Evolutionary conservation across 2,888 invertebrate species (phyloP).

Genomic region (Eupithecia centaureata): DNA sequence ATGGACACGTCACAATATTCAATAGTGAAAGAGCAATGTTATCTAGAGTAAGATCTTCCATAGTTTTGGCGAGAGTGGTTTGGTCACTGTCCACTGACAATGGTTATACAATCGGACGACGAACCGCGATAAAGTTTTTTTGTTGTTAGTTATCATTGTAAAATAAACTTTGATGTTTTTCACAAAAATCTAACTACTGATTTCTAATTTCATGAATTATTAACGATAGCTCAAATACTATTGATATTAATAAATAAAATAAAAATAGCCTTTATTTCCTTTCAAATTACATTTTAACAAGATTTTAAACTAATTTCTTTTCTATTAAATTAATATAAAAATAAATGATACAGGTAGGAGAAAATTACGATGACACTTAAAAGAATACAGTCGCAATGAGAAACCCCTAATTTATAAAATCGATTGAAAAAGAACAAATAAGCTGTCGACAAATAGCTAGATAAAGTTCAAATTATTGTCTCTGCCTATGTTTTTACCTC

Average conservation of each 20-base stretch:
- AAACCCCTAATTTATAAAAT: no score
- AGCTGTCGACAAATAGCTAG: not conserved
- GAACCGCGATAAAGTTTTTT: slow-evolving; percentile 1
- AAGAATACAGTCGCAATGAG: no score
- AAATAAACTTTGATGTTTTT: not conserved
- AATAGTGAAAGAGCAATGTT: slow-evolving; percentile 64
- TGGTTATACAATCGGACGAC: slow-evolving; percentile 16
- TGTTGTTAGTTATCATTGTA: not conserved
- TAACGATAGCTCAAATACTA: no score
- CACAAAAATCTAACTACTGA: not conserved
- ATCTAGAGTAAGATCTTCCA: slow-evolving; percentile 12
- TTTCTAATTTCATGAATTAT: no score
- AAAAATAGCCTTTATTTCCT: no score
- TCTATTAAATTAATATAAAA: no score
- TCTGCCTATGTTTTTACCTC: not conserved
- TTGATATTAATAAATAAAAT: no score
- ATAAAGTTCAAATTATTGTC: not conserved
- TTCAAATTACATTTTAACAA: no score
- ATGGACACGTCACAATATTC: slow-evolving; percentile 73
- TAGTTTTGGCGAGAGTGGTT: slow-evolving; percentile 29
- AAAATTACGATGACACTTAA: no score
- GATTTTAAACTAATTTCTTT: no score
- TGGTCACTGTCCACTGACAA: slow-evolving; percentile 39
- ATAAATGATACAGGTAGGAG: no score
- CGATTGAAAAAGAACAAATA: not conserved